Percentiles rank a stretch among this genome's conserved stretches.
These are phyloP conservation scores for Pogonomyrmex californicus DNA, from an alignment of 1,140 invertebrate species.

Conservation along the genomic window DNA sequence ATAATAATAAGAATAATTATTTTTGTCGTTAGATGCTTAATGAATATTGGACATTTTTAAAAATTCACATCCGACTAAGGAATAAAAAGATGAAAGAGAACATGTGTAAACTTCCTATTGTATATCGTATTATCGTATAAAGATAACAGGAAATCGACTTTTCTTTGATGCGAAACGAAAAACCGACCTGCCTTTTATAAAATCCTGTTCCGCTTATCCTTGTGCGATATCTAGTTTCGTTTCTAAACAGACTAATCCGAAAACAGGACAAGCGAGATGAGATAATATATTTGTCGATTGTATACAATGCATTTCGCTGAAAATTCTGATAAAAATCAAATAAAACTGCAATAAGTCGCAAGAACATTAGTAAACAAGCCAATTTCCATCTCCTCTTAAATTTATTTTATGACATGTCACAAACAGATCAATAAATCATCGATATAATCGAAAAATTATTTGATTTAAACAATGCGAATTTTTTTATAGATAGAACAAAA, in stretches of 20 bases:
- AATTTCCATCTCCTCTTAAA: neutral
- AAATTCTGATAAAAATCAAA: conserved; percentile 76
- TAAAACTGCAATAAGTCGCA: conserved; percentile 76
- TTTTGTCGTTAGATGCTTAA: neutral
- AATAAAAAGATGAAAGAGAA: neutral
- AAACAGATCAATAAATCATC: neutral
- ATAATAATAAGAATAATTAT: no score
- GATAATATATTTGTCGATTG: conserved; percentile 77
- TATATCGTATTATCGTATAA: conserved; percentile 34
- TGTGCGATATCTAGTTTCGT: conserved; percentile 72
- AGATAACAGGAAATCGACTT: conserved; percentile 62
- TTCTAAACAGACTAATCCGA: conserved; percentile 82
- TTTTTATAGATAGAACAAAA: neutral
- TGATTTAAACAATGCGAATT: neutral
- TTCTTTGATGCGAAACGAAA: conserved; percentile 18
- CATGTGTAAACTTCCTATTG: neutral
- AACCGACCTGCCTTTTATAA: conserved; percentile 58
- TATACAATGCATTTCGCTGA: conserved; percentile 68
- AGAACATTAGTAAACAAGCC: conserved; percentile 51
- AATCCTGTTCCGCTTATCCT: conserved; percentile 29
- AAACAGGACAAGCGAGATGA: conserved; percentile 72
- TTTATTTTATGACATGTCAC: neutral
- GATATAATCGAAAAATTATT: neutral
- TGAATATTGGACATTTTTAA: neutral
- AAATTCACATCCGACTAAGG: neutral